Evolutionary conservation across 2,797 vertebrate genomes (phyloP).

Genomic region (Apodemus agrarius): DNA sequence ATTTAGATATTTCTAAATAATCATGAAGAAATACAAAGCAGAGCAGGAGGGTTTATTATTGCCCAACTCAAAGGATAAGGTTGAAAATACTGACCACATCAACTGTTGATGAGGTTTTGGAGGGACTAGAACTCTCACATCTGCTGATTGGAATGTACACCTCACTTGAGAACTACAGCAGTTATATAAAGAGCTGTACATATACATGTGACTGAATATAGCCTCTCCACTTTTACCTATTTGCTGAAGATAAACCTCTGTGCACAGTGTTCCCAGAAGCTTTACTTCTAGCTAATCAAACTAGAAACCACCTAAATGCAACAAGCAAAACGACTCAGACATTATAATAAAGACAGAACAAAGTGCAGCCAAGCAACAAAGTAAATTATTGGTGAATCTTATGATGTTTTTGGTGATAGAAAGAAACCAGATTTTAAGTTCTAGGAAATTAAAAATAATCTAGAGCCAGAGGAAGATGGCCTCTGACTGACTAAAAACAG

Average conservation of each 20-base stretch:
- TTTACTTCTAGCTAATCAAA: neutral
- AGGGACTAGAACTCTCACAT: constrained; percentile 65
- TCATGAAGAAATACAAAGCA: constrained; percentile 25
- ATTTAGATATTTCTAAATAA: neutral
- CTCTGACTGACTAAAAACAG: neutral
- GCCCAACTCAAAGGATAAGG: neutral
- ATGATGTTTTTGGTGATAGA: constrained; percentile 7
- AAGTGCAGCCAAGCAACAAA: neutral
- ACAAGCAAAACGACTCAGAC: neutral
- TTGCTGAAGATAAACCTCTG: neutral
- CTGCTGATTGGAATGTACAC: neutral
- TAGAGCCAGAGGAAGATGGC: neutral
- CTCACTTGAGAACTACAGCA: neutral
- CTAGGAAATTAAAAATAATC: neutral
- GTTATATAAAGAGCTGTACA: neutral
- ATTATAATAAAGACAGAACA: neutral
- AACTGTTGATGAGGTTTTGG: constrained; percentile 58
- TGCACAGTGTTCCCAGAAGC: neutral
- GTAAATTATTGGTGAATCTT: neutral
- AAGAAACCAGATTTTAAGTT: neutral
- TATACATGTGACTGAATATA: neutral
- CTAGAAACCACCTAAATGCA: neutral
- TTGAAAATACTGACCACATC: constrained; percentile 47
- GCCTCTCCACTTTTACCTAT: neutral
- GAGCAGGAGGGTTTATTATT: constrained; percentile 12